Conservation (phyloP, 2,888 invertebrate genomes). For the Philereme vetulata region DNA sequence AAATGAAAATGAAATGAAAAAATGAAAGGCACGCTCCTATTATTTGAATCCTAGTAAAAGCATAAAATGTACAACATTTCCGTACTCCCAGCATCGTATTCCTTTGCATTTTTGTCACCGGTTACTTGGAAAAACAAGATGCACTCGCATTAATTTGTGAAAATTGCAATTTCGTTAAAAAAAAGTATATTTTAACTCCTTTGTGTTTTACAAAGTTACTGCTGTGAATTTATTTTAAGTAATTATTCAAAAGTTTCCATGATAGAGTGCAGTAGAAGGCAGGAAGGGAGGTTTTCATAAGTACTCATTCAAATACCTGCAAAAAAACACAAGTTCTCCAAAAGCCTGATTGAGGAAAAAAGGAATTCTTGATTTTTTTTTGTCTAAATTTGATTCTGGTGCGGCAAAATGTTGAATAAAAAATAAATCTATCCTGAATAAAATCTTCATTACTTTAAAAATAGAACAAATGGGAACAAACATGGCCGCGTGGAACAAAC, state of each 20-base stretch:
- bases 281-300: too few species aligned
- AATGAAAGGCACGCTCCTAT: too few species aligned
- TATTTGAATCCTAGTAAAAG: background rate
- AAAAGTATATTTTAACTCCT: too few species aligned
- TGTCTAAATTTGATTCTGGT: slow-evolving; percentile 21
- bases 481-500: slow-evolving; percentile 11
- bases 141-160: too few species aligned
- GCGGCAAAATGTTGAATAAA: slow-evolving; percentile 17
- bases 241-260: too few species aligned
- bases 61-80: background rate
- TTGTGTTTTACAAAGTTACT: too few species aligned
- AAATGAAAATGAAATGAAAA: too few species aligned
- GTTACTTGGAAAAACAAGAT: too few species aligned
- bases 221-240: too few species aligned
- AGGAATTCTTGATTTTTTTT: slow-evolving; percentile 2
- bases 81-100: background rate
- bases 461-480: slow-evolving; percentile 16
- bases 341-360: slow-evolving; percentile 28
- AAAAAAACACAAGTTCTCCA: slow-evolving; percentile 17
- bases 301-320: too few species aligned
- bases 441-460: slow-evolving; percentile 21
- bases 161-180: too few species aligned
- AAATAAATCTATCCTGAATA: slow-evolving; percentile 12
- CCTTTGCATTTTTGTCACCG: background rate
- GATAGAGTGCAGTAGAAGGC: too few species aligned